phyloP scores from a whole-genome alignment of 2,888 invertebrate genomes.

The Papilio demoleus region DNA sequence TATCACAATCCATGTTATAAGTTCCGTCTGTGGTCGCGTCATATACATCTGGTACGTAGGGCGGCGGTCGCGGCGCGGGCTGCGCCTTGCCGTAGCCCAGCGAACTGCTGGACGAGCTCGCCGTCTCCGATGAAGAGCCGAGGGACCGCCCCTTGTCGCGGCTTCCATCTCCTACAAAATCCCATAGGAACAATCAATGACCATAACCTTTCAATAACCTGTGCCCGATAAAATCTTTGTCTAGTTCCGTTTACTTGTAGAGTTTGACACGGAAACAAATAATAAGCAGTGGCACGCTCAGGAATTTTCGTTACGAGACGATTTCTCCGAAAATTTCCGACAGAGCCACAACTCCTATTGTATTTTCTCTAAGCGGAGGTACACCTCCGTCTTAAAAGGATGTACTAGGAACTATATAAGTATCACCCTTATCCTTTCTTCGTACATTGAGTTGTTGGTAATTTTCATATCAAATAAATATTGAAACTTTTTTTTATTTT shows the following conservation, averaged over 20 bases:
- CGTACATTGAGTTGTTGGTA: too few relatives aligned
- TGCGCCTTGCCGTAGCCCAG: slow-evolving; percentile 63
- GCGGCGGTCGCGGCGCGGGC: slow-evolving; percentile 61
- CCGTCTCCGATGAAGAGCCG: slow-evolving; percentile 78
- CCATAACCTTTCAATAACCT: too few relatives aligned
- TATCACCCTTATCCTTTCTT: neutral
- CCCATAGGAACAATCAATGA: too few relatives aligned
- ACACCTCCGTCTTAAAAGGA: too few relatives aligned
- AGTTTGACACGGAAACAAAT: too few relatives aligned
- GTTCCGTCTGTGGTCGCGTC: slow-evolving; percentile 56
- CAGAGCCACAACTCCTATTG: too few relatives aligned
- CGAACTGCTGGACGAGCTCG: slow-evolving; percentile 83
- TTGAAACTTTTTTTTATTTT: neutral
- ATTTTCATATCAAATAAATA: neutral
- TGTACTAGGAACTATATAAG: neutral
- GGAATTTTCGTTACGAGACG: too few relatives aligned
- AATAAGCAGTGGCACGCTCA: too few relatives aligned
- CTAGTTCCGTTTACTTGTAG: too few relatives aligned
- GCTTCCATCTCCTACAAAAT: slow-evolving; percentile 53
- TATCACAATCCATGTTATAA: slow-evolving; percentile 72
- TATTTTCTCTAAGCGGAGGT: too few relatives aligned
- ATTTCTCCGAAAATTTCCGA: too few relatives aligned
- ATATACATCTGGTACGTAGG: slow-evolving; percentile 56
- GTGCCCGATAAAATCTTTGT: too few relatives aligned
- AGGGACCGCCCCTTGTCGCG: slow-evolving; percentile 59